A percentile compares a stretch with the other conserved stretches of the same genome.
These are phyloP conservation scores for Sebastes glaucus DNA, from an alignment of 2,797 vertebrate genomes.

Conservation along the genomic window DNA sequence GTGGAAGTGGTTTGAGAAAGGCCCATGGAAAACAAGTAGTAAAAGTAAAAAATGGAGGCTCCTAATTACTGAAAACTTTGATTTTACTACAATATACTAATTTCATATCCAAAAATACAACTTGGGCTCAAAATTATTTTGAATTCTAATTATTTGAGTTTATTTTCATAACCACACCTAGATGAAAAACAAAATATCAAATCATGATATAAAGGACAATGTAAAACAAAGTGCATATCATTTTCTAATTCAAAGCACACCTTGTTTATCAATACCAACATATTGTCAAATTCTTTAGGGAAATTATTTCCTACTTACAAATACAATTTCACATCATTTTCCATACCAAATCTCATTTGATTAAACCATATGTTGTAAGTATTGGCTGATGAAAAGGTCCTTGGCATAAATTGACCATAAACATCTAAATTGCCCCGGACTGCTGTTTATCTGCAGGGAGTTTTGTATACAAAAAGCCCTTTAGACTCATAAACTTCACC, in stretches of 20 bases:
- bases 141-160: neutral
- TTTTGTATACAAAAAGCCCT: neutral
- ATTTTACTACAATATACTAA: neutral
- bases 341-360: neutral
- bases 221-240: neutral
- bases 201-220: neutral
- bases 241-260: neutral
- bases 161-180: neutral
- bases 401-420: neutral
- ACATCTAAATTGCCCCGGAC: neutral
- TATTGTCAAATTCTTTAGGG: neutral
- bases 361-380: conserved; percentile 1
- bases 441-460: neutral
- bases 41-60: neutral
- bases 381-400: neutral
- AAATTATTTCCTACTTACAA: neutral
- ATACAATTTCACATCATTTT: neutral
- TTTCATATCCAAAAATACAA: neutral
- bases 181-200: neutral
- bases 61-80: neutral
- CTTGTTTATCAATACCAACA: neutral
- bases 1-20: neutral
- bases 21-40: neutral
- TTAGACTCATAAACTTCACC: conserved; percentile 6
- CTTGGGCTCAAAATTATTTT: neutral